Base-by-base conservation (phyloP, 2,797 vertebrate species). In the Sternotherus odoratus region DNA sequence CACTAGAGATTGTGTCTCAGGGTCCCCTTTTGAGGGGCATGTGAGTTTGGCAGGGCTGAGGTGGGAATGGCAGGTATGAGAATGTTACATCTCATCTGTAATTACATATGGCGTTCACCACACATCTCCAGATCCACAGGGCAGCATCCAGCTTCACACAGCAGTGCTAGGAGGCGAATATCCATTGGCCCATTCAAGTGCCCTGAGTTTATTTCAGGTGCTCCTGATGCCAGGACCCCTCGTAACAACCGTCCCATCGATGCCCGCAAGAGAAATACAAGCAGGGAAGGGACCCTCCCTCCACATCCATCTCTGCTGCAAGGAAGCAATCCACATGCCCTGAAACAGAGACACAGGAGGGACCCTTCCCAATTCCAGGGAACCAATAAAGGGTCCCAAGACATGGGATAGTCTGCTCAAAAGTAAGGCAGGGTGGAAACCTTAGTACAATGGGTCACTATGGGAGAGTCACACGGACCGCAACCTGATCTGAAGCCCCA, bases 401-500 rank as follows among this genome's bases (percentile, higher is more conserved):
- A 48, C 26, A 48, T 75, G 43, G 43, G 43, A 48, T 15, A 75
- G 28, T 74, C 39, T 74, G 69, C 39, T 46, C 43, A 74, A 74
- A 74, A 81, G 28, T 46, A 66, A 91, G 48, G 60, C 16, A 78
- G 17, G 26, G 5, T 1, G 0, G 60, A 39, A 92, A 83, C 79
- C 77, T 51, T 79, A 77, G 83, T 50, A 81, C 46, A 43, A 24
- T 0, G 0, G 30, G 39, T 13, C 15, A 24, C 53, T 83, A 43
- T 2, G 2, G 77, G 66, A 43, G 36, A 1, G 0, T 5, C 11
- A 85, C 69, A 85, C 88, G 54, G 46, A 36, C 51, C 78, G 50
- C 60, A 24, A 51, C 24, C 26, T 78, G 66, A 54, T 91, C 88
- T 90, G 91, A 93, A 94, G 94, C 75, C 81, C 63, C 0, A 1